These are phyloP conservation scores for Sicus ferrugineus DNA, from an alignment of 2,888 invertebrate species.

Conservation along the genomic window DNA sequence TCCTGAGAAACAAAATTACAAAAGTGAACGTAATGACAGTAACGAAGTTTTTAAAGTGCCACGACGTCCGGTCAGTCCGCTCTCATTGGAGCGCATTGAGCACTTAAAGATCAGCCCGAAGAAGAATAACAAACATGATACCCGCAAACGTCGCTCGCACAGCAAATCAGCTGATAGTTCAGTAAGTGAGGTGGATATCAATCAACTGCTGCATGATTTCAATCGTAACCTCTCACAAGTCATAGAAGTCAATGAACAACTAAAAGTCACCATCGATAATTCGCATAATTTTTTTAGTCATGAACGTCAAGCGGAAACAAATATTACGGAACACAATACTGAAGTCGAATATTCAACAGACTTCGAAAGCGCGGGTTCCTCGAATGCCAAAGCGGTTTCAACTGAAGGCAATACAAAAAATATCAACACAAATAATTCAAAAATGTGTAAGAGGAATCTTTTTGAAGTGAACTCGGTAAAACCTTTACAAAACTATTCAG, in stretches of 20 bases:
- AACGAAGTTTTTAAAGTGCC: conserved; percentile 38
- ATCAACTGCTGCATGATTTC: conserved; percentile 53
- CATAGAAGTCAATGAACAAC: conserved; percentile 54
- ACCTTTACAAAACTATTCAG: conserved; percentile 35
- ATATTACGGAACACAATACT: neutral
- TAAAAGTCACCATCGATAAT: conserved; percentile 50
- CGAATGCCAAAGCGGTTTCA: conserved; percentile 18
- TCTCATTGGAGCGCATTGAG: conserved; percentile 49
- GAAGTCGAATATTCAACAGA: conserved; percentile 42
- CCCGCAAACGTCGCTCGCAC: neutral
- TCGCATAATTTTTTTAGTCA: conserved; percentile 48
- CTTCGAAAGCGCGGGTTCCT: conserved; percentile 40
- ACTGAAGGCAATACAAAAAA: too few species aligned
- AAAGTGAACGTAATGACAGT: neutral
- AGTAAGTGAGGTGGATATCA: conserved; percentile 43
- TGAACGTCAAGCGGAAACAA: conserved; percentile 23
- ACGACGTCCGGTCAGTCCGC: conserved; percentile 46
- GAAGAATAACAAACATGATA: neutral
- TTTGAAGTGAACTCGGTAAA: conserved; percentile 39
- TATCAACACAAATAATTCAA: too few species aligned
- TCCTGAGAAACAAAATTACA: conserved; percentile 44
- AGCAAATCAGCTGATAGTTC: neutral
- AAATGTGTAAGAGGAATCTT: conserved; percentile 31
- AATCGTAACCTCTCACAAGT: conserved; percentile 57
- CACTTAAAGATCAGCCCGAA: conserved; percentile 44